Conservation (phyloP, 2,888 invertebrate species). For the Leucophora obtusa region DNA sequence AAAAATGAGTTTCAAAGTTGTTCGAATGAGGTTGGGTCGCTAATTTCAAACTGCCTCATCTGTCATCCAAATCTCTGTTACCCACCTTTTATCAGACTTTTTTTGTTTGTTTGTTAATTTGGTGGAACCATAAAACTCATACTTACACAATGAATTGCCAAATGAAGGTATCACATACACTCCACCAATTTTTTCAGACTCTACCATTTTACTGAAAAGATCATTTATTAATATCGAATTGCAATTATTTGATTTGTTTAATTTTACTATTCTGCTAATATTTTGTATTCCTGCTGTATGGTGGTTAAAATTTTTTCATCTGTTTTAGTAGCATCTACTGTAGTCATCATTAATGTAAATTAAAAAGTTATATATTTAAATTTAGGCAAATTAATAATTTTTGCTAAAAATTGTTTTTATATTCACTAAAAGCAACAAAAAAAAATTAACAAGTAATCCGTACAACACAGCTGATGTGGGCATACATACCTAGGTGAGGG, state of each 20-base stretch:
- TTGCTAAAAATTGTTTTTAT: slow-evolving; percentile 5
- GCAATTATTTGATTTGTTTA: slow-evolving; percentile 64
- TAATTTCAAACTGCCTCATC: too few relatives aligned
- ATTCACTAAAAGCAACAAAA: slow-evolving; percentile 18
- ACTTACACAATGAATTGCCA: slow-evolving; percentile 88
- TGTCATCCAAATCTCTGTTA: too few relatives aligned
- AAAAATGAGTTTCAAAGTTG: too few relatives aligned
- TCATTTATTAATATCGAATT: background rate
- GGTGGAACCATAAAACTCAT: background rate
- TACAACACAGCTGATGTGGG: background rate
- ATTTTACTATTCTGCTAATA: slow-evolving; percentile 94
- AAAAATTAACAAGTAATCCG: background rate
- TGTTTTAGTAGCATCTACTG: slow-evolving; percentile 71
- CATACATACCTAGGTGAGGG: background rate
- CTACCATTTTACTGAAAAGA: slow-evolving; percentile 85
- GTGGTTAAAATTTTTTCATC: slow-evolving; percentile 84
- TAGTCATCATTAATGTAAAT: slow-evolving; percentile 72
- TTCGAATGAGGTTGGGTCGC: too few relatives aligned
- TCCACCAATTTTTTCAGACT: slow-evolving; percentile 91
- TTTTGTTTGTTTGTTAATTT: too few relatives aligned
- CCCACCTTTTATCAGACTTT: too few relatives aligned
- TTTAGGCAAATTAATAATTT: background rate
- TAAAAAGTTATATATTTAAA: background rate
- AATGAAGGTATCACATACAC: slow-evolving; percentile 96
- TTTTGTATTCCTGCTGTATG: slow-evolving; percentile 92